Evolutionary conservation across 2,888 invertebrate species (phyloP).

Genomic region (Catotricha subobsoleta): DNA sequence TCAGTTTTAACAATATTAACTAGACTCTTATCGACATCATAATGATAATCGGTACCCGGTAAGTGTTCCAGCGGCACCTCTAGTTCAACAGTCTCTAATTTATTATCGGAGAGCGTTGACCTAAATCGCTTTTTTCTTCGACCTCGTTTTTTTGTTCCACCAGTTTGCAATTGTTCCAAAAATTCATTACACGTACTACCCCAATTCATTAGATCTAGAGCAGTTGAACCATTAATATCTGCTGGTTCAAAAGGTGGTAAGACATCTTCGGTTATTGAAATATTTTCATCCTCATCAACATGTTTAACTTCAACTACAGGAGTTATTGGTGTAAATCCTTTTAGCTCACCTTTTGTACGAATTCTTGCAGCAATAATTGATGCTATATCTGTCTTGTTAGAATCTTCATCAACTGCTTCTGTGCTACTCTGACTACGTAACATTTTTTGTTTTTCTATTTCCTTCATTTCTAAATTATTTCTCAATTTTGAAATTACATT

Average conservation of each 20-base stretch:
- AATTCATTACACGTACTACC: constrained; percentile 58
- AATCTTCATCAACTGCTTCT: constrained; percentile 5
- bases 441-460: constrained; percentile 33
- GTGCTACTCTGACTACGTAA: constrained; percentile 22
- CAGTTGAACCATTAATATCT: constrained; percentile 13
- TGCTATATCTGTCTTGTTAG: constrained; percentile 32
- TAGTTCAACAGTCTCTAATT: constrained; percentile 28
- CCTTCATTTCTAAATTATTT: constrained; percentile 50
- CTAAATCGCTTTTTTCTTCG: constrained; percentile 17
- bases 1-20: constrained; percentile 11
- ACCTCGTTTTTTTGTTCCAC: constrained; percentile 34
- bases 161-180: constrained; percentile 51
- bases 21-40: constrained; percentile 29
- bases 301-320: not conserved
- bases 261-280: constrained; percentile 26
- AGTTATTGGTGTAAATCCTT: constrained; percentile 32
- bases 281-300: constrained; percentile 26
- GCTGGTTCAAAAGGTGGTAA: constrained; percentile 14
- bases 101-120: constrained; percentile 30
- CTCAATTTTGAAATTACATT: constrained; percentile 50
- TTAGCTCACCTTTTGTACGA: constrained; percentile 72
- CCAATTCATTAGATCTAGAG: constrained; percentile 30
- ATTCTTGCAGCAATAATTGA: constrained; percentile 51
- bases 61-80: constrained; percentile 12
- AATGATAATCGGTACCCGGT: constrained; percentile 27